Base-by-base conservation (phyloP, 1,140 invertebrate genomes). In the Asbolus verrucosus region DNA sequence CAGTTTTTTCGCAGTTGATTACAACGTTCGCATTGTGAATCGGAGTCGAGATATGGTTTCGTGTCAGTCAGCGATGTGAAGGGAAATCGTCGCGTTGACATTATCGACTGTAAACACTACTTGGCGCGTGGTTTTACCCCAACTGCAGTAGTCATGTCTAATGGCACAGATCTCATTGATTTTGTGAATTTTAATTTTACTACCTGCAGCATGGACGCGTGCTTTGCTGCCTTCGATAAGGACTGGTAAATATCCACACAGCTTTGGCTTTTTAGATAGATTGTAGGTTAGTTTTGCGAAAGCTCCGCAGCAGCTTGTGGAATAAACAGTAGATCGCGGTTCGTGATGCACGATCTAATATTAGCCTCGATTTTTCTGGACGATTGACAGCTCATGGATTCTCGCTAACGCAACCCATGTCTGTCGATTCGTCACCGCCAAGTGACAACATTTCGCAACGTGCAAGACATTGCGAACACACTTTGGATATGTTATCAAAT, bases 201-300 rank as follows among this genome's bases (percentile, higher is more conserved):
- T 36, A 36, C 6, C 65, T 71, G 66, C 61, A 86, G 87, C 82
- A 94, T 94, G 92, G 92, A 94, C 82, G 91, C 91, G 73, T 93
- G 92, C 82, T 93, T 93, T 81, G 88, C 88, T 76, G 91, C 91
- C 60, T 94, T 94, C 81, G 92, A 94, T 84, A 92, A 93, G 82
- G 91, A 94, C 83, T 87, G 87, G 86, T 89, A 83, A 81, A 84
- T 87, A 72, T 54, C 46, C 24, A 15, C 41, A 19, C 11, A n/a
- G 6, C 33, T 6, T 6, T 36, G 33, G 6, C 33, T 6, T 6
- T 36, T 36, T 54, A 54, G 46, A 54, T n/a, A 14, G 46, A 19
- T 54, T 54, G 24, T 54, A 54, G 46, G 46, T 54, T 54, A 54
- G 46, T 27, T 27, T 27, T 27, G 24, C 24, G 8, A 27, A 27